Base-by-base conservation (phyloP, 2,888 invertebrate species). In the Volucella inflata region DNA sequence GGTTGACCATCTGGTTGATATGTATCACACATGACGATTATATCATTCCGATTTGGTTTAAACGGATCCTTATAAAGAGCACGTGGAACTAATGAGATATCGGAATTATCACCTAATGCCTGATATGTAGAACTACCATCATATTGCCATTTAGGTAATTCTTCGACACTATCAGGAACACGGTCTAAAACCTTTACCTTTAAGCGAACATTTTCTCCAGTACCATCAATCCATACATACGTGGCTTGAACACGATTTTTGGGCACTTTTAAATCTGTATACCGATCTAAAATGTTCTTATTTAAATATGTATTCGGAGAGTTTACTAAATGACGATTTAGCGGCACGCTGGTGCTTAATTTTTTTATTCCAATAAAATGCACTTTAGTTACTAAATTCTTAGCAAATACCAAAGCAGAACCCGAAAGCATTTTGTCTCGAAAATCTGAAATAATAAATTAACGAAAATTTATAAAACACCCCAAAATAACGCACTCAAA, bases 261-360 rank as follows among this genome's bases (percentile, higher is more conserved):
- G 68, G 91, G 90, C n/a, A 90, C 88, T 42, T 90, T 88, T n/a
- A 98, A 93, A 88, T 95, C 94, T 90, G 96, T 93, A 92, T 96
- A 98, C 59, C 95, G 94, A 82, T 93, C 93, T 80, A 96, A 91
- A 46, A 97, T 93, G 16, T 94, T 93, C 92, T 97, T 97, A 89
- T 96, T 95, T 81, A 97, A 92, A 76, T 94, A 95, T 87, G 96
- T 96, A 91, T 97, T 97, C n/a, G 97, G 97, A 75, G 96, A 97
- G 89, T 96, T 88, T 60, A 76, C 88, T 40, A 92, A 76, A 81
- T 68, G 68, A 38, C 30, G 64, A 14, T 38, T 48, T 1, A 70
- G 11, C 9, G n/a, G 48, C 2, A 44, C 9, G 2, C 51, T 65
- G 11, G 51, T 64, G 14, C 84, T 79, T n/a, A 84, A 44, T 14